Evolutionary conservation across 2,797 vertebrate species (phyloP), one percentile per base, ranked within the genome.

Genomic region (Oreortyx pictus): DNA sequence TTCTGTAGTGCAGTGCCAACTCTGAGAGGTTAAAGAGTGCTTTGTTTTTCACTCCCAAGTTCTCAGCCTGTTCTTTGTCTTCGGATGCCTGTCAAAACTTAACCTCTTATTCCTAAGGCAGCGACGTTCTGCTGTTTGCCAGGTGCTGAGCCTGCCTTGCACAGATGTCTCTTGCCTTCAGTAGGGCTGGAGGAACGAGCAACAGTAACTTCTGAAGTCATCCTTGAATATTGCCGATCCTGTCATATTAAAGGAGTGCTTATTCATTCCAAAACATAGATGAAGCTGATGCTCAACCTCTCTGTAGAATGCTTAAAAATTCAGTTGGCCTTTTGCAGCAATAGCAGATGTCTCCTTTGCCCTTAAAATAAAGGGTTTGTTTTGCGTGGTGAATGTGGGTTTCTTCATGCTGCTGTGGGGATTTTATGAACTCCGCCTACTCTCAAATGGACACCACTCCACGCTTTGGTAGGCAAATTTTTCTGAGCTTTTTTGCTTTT

Each of bases 11-110:
- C n/a, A 92, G 78, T 41, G 93, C 82, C 86, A 35, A 66, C 85
- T 71, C 41, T 16, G 33, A 82, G 82, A 87, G 57, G 82, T 93
- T 89, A 83, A 72, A 49, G 82, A 79, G 31, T 70, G 33, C 71
- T 88, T 91, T 92, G 76, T 92, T 81, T 94, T 83, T 85, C 49
- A 52, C 44, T 74, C 92, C 81, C 24, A 4, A 70, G 24, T 68
- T 89, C 56, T 93, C 50, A 64, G 27, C 24, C 43, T 46, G 25
- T 37, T 64, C 79, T 92, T 91, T 90, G 62, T 95, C 75, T 92
- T 93, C 92, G 61, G 72, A 66, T 79, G 60, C 70, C 64, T 82
- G 35, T 25, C 86, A 65, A 93, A 89, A 83, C 59, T 72, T 94
- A 90, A 88, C 60, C 62, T 88, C 68, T 75, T 76, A 18, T 56